Percentiles rank a stretch among this genome's conserved stretches.
These are phyloP conservation scores for Leptatherina wallacei DNA, from an alignment of 2,797 vertebrate species.

Conservation along the genomic window DNA sequence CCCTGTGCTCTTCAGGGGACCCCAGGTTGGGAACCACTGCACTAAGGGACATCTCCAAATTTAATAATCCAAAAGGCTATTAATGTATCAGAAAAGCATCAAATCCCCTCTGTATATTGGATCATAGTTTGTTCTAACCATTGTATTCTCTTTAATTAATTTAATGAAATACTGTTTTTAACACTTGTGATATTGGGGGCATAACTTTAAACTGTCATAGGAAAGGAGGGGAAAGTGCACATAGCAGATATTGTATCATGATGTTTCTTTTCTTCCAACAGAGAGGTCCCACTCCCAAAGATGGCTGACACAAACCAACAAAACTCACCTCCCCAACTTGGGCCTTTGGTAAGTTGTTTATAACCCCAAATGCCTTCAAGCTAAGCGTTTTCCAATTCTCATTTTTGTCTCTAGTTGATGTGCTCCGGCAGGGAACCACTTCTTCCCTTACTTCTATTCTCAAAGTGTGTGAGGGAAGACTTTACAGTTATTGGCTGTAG, in stretches of 20 bases:
- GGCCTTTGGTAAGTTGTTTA: conserved; percentile 76
- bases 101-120: neutral
- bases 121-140: neutral
- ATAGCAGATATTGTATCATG: conserved; percentile 7
- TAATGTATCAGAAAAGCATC: neutral
- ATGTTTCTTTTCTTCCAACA: conserved; percentile 23
- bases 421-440: neutral
- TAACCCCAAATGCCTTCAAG: neutral
- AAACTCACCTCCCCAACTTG: conserved; percentile 73
- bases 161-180: neutral
- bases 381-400: neutral
- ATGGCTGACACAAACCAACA: conserved; percentile 84
- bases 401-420: neutral
- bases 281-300: conserved; percentile 47
- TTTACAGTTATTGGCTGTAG: no score
- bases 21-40: no score
- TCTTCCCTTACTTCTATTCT: no score
- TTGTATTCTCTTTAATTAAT: neutral
- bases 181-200: no score
- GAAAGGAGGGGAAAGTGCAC: neutral
- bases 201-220: neutral
- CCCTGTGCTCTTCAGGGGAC: no score
- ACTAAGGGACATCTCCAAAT: neutral
- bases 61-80: neutral
- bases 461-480: no score